Evolutionary conservation across 2,113 vertebrate genomes (phyloP).

Genomic region (Carassius gibelio): DNA sequence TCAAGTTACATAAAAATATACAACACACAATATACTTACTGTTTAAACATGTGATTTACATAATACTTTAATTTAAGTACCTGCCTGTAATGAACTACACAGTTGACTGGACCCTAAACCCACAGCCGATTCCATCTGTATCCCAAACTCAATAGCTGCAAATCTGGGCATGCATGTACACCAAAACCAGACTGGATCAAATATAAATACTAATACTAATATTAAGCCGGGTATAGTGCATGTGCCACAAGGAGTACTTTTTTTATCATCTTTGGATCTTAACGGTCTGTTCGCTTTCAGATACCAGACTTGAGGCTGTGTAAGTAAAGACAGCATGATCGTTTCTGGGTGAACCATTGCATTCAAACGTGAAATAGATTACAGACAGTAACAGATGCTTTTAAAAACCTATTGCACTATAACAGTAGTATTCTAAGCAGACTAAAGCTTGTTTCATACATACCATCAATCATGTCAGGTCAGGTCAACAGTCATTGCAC

Average conservation of each 20-base stretch:
- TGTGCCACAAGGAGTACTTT: neutral
- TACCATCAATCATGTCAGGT: neutral
- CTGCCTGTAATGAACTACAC: neutral
- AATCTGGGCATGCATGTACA: neutral
- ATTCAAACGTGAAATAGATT: neutral
- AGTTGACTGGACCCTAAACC: neutral
- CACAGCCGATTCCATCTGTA: neutral
- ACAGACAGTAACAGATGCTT: neutral
- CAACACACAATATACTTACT: neutral
- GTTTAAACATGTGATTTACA: neutral
- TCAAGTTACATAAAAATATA: neutral
- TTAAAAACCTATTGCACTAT: constrained; percentile 44
- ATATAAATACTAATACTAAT: neutral
- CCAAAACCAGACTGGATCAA: neutral
- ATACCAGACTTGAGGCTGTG: neutral
- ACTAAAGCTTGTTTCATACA: constrained; percentile 6
- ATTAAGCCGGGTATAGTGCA: neutral
- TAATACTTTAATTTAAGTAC: neutral
- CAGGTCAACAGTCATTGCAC: neutral
- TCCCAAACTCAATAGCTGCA: neutral
- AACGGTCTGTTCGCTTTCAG: neutral
- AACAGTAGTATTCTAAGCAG: neutral
- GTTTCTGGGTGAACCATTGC: neutral
- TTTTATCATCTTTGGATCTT: neutral
- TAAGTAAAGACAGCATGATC: neutral